A percentile compares a stretch with the other conserved stretches of the same genome.
Evolutionary conservation across 2,888 invertebrate genomes (phyloP).

Genomic region (Rhorus exstirpatorius): DNA sequence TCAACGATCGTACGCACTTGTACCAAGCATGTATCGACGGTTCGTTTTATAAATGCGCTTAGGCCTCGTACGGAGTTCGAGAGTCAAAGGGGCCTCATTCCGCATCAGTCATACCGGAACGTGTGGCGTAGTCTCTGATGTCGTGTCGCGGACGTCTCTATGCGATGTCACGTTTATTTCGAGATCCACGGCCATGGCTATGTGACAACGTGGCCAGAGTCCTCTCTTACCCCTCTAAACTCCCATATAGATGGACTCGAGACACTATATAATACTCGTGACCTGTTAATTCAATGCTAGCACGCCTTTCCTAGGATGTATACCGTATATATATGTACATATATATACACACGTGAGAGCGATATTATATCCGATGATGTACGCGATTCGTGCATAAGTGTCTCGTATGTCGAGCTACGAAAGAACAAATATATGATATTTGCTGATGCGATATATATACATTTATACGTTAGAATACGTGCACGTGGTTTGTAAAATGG

Average conservation of each 20-base stretch:
- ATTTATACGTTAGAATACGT: neutral
- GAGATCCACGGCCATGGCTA: slow-evolving; percentile 63
- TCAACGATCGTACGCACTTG: slow-evolving; percentile 12
- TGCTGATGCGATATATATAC: neutral
- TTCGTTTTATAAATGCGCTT: neutral
- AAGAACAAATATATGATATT: slow-evolving; percentile 2
- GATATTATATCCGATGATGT: slow-evolving; percentile 28
- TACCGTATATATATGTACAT: no score
- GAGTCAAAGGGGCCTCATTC: slow-evolving; percentile 36
- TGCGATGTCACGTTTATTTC: slow-evolving; percentile 69
- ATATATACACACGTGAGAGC: neutral
- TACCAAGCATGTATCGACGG: neutral
- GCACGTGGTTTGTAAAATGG: slow-evolving; percentile 44
- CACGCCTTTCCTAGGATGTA: slow-evolving; percentile 27
- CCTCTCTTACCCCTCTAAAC: slow-evolving; percentile 4
- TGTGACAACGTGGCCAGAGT: slow-evolving; percentile 41
- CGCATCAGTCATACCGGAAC: neutral
- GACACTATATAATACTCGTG: slow-evolving; percentile 44
- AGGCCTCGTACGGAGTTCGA: slow-evolving; percentile 21
- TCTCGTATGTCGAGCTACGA: neutral
- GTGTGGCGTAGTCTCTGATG: no score
- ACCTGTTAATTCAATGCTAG: slow-evolving; percentile 63
- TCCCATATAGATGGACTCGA: slow-evolving; percentile 12
- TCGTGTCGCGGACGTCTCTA: slow-evolving; percentile 12
- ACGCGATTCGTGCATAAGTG: slow-evolving; percentile 20